A percentile compares a stretch with the other conserved stretches of the same genome.
phyloP scores from a whole-genome alignment of 2,888 invertebrate genomes.

The Crepidodera aurea region DNA sequence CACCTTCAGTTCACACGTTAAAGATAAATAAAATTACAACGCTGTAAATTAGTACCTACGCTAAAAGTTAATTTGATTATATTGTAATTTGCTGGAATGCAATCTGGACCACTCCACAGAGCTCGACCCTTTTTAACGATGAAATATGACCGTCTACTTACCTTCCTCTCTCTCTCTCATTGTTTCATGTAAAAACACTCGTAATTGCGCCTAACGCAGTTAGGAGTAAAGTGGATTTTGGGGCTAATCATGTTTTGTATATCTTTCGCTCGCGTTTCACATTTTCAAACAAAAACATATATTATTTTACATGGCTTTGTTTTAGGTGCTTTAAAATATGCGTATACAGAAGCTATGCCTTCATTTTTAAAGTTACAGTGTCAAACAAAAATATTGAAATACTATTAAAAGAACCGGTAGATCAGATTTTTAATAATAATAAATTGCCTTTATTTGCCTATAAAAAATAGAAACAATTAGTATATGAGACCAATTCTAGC shows the following conservation, averaged over 20 bases:
- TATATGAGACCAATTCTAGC: no score
- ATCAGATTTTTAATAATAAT: no score
- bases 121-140: conserved; percentile 38
- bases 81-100: conserved; percentile 58
- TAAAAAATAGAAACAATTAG: no score
- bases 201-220: conserved; percentile 27
- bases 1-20: conserved; percentile 47
- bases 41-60: conserved; percentile 38
- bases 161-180: conserved; percentile 24
- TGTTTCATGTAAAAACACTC: conserved; percentile 32
- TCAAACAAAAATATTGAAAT: no score
- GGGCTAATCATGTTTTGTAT: conserved; percentile 10
- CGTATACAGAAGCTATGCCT: background rate
- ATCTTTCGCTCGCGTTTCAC: background rate
- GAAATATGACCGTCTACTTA: conserved; percentile 35
- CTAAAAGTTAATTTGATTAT: conserved; percentile 59
- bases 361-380: no score
- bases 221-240: conserved; percentile 20
- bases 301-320: background rate
- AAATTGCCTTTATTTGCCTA: no score
- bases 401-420: no score
- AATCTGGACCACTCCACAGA: conserved; percentile 48
- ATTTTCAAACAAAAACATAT: background rate
- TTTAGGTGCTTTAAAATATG: background rate
- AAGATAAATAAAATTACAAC: conserved; percentile 51